phyloP scores from a whole-genome alignment of 2,888 invertebrate genomes.

The Oasisia sp. region DNA sequence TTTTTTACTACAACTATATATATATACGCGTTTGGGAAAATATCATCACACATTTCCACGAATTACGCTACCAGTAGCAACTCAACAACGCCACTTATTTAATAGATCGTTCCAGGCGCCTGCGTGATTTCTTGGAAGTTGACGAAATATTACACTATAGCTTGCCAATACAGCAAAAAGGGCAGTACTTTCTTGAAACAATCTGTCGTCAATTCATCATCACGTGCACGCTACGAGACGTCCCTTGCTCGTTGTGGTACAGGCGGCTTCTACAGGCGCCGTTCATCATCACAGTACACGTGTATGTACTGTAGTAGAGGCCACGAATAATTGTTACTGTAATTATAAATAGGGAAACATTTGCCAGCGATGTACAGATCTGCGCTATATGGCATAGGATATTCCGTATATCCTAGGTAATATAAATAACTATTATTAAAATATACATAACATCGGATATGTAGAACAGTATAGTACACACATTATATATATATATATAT shows the following conservation, averaged over 20 bases:
- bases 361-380: too few species aligned
- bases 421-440: too few species aligned
- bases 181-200: background rate
- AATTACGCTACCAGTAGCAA: background rate
- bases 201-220: background rate
- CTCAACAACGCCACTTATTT: background rate
- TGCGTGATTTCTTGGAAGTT: slow-evolving; percentile 1
- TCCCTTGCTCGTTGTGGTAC: background rate
- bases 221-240: background rate
- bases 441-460: background rate
- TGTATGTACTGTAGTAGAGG: too few species aligned
- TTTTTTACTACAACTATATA: background rate
- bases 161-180: background rate
- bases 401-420: too few species aligned
- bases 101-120: background rate
- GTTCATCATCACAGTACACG: background rate
- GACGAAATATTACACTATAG: background rate
- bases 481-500: background rate
- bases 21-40: background rate
- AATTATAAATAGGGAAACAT: too few species aligned
- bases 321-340: too few species aligned
- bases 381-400: too few species aligned
- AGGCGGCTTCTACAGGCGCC: background rate
- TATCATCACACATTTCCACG: background rate
- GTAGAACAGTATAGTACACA: background rate